Conservation (phyloP, 2,888 invertebrate genomes). For the Lepidochitona cinerea region DNA sequence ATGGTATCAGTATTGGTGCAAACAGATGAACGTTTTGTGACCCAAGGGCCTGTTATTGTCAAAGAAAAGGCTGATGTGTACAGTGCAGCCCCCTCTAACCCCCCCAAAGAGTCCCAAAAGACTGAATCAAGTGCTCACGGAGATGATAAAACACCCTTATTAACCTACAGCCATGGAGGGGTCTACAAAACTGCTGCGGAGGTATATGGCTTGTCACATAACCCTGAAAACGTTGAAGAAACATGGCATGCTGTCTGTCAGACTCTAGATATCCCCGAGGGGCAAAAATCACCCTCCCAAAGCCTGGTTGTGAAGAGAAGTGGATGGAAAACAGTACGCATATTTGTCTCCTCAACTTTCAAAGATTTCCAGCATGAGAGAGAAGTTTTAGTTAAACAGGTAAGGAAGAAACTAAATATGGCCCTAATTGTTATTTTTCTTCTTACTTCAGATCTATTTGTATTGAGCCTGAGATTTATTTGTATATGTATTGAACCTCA, state of each 20-base stretch:
- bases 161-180: not conserved
- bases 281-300: not conserved
- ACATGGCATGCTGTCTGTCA: conserved; percentile 8
- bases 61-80: not conserved
- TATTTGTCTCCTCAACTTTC: conserved; percentile 70
- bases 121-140: not conserved
- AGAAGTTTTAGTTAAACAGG: conserved; percentile 67
- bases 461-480: no score
- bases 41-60: not conserved
- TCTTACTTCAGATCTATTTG: no score
- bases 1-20: not conserved
- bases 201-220: not conserved
- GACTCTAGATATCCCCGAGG: conserved; percentile 5
- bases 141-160: not conserved
- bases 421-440: no score
- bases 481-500: no score
- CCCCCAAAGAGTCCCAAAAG: no score
- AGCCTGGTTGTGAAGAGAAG: conserved; percentile 26
- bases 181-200: not conserved
- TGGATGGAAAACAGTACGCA: conserved; percentile 62
- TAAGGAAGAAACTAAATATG: conserved; percentile 27
- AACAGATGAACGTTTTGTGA: not conserved
- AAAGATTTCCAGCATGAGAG: conserved; percentile 67
- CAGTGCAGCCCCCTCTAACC: not conserved
- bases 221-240: not conserved